A percentile compares a stretch with the other conserved stretches of the same genome.
phyloP scores from a whole-genome alignment of 2,888 invertebrate species.

The Deilephila elpenor region DNA sequence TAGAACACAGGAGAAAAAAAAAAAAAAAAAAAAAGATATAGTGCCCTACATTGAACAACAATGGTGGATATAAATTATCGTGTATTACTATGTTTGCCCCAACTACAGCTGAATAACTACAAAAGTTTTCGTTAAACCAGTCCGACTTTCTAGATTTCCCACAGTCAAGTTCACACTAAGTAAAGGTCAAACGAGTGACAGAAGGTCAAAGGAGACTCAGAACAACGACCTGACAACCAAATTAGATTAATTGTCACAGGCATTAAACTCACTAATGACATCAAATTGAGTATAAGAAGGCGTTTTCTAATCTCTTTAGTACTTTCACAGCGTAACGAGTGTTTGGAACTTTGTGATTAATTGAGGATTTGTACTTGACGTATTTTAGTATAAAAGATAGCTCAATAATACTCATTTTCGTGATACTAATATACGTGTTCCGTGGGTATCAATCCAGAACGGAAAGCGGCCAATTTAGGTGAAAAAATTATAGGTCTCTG shows the following conservation, averaged over 20 bases:
- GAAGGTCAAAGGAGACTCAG: not conserved
- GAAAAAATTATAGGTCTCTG: no score
- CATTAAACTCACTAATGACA: conserved; percentile 5
- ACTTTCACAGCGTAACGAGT: not conserved
- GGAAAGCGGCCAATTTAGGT: no score
- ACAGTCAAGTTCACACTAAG: conserved; percentile 4
- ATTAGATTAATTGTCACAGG: conserved; percentile 2
- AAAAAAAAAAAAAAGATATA: no score
- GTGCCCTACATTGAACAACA: not conserved
- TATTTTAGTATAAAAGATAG: not conserved
- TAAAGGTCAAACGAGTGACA: not conserved
- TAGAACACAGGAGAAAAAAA: no score
- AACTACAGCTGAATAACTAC: not conserved
- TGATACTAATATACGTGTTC: no score
- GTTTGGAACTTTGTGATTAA: not conserved
- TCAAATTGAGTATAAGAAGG: not conserved
- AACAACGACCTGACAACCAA: conserved; percentile 5
- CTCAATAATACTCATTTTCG: not conserved
- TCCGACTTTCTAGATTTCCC: not conserved
- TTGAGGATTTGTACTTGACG: not conserved
- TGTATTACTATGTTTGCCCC: not conserved
- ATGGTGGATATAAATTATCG: conserved; percentile 2
- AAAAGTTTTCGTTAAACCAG: conserved; percentile 7
- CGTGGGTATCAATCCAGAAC: no score
- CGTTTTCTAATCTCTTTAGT: conserved; percentile 2